Conservation (phyloP, 2,888 invertebrate species). For the Chloroclysta siterata region DNA sequence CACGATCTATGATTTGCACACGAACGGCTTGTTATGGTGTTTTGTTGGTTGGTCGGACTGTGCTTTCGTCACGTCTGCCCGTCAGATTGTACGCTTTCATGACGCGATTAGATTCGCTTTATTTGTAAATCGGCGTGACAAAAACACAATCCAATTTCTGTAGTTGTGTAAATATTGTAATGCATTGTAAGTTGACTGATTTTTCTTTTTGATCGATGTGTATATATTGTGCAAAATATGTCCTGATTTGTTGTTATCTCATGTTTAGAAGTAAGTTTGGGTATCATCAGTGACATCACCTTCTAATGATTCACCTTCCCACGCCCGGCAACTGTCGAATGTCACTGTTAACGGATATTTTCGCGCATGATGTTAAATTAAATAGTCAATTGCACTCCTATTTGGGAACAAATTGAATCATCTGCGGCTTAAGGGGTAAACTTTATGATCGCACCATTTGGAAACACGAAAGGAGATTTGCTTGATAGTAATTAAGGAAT, state of each 20-base stretch:
- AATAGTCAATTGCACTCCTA: constrained; percentile 48
- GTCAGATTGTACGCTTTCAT: constrained; percentile 45
- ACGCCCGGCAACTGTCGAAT: constrained; percentile 44
- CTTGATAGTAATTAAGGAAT: neutral
- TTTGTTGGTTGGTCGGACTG: constrained; percentile 58
- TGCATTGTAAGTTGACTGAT: constrained; percentile 35
- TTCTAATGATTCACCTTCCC: constrained; percentile 58
- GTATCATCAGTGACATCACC: constrained; percentile 57
- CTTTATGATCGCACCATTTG: constrained; percentile 42
- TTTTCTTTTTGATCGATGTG: constrained; percentile 26
- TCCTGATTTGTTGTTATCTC: constrained; percentile 37
- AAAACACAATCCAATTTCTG: constrained; percentile 59
- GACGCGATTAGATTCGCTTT: constrained; percentile 47
- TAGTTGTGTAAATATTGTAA: constrained; percentile 55
- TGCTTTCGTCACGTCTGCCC: constrained; percentile 61
- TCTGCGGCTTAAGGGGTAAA: constrained; percentile 40
- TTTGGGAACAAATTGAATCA: constrained; percentile 47
- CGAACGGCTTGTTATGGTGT: constrained; percentile 73
- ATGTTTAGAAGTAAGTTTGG: constrained; percentile 52
- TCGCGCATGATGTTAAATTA: constrained; percentile 43
- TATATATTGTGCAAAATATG: constrained; percentile 18
- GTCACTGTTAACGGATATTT: constrained; percentile 48
- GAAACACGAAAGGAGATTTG: constrained; percentile 7
- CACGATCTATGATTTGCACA: constrained; percentile 78
- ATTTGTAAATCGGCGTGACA: constrained; percentile 50